A percentile compares a stretch with the other conserved stretches of the same genome.
Conservation (phyloP, 1,140 invertebrate species). For the Pentalonia nigronervosa region DNA sequence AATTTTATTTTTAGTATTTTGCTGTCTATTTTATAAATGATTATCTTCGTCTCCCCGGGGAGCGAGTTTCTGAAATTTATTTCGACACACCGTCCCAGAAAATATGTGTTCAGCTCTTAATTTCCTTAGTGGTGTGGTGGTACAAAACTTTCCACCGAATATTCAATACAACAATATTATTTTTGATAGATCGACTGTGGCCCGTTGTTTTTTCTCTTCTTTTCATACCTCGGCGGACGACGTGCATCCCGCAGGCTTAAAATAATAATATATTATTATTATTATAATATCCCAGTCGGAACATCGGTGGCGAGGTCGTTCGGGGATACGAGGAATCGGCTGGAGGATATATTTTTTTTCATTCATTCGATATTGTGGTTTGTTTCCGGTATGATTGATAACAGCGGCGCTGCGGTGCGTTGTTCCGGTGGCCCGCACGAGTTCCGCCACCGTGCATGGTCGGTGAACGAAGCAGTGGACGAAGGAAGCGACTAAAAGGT, state of each 20-base stretch:
- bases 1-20: not conserved
- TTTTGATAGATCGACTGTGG: not conserved
- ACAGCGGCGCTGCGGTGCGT: not conserved
- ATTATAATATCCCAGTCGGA: not conserved
- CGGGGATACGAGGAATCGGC: not conserved
- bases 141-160: not conserved
- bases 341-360: not conserved
- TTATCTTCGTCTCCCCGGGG: not conserved
- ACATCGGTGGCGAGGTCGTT: not conserved
- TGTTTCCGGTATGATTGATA: constrained; percentile 44
- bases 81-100: not conserved
- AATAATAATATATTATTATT: not conserved
- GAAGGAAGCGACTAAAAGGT: not conserved
- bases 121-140: not conserved
- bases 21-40: not conserved
- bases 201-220: not conserved
- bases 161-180: not conserved
- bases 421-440: not conserved
- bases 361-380: not conserved
- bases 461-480: not conserved
- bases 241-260: not conserved
- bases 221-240: not conserved
- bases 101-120: not conserved
- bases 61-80: not conserved
- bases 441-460: too few species aligned